phyloP scores from a whole-genome alignment of 2,888 invertebrate species.

The Sphaerophoria rueppellii region DNA sequence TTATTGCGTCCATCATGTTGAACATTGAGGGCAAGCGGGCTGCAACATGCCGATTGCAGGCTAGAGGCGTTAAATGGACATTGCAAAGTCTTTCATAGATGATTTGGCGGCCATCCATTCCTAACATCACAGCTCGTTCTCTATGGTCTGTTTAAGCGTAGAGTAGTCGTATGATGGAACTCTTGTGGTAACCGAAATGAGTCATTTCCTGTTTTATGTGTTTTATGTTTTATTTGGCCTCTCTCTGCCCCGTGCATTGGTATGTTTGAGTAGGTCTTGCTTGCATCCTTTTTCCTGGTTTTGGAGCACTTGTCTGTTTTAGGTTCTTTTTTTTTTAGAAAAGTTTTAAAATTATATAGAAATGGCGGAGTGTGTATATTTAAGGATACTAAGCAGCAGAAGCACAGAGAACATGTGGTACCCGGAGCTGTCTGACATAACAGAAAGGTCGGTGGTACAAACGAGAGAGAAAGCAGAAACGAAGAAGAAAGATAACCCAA shows the following conservation, averaged over 20 bases:
- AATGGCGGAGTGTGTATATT: neutral
- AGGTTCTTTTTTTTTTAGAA: conserved; percentile 63
- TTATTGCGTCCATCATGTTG: conserved; percentile 35
- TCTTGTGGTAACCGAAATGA: conserved; percentile 63
- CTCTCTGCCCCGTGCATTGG: conserved; percentile 30
- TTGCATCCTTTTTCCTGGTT: conserved; percentile 55
- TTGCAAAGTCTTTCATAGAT: conserved; percentile 58
- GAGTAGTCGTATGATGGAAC: neutral
- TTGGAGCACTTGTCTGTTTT: conserved; percentile 59
- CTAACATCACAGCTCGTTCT: conserved; percentile 11
- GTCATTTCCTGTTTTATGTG: conserved; percentile 57
- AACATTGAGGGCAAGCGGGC: neutral
- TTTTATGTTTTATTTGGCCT: conserved; percentile 2
- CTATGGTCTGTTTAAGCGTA: neutral
- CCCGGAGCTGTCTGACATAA: conserved; percentile 62
- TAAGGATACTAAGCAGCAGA: conserved; percentile 23
- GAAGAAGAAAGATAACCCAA: conserved; percentile 67
- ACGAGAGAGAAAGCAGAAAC: neutral
- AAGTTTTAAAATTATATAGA: conserved; percentile 48
- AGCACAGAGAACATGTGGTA: conserved; percentile 52
- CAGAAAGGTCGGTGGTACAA: conserved; percentile 36
- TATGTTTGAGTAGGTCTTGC: conserved; percentile 45
- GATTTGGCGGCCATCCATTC: conserved; percentile 63
- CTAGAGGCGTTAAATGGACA: conserved; percentile 63
- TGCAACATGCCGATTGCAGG: neutral